These are phyloP conservation scores for Stegostoma tigrinum DNA, from an alignment of 2,113 vertebrate species.

Conservation along the genomic window DNA sequence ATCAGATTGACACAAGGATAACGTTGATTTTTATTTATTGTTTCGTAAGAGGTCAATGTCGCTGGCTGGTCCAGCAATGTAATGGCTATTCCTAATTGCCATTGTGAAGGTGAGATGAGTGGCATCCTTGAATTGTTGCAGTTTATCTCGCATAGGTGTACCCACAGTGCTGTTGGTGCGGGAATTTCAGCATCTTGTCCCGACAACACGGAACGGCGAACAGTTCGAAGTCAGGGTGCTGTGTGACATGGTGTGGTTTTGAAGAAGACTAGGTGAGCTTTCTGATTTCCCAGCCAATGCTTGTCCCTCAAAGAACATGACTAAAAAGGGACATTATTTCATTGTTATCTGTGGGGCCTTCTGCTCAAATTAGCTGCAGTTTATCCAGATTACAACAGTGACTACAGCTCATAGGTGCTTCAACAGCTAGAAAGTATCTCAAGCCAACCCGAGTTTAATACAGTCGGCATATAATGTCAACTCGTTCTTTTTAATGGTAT, in stretches of 20 bases:
- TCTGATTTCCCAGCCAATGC: background rate
- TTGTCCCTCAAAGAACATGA: background rate
- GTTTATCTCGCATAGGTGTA: no score
- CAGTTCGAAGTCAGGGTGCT: no score
- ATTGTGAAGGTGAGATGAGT: no score
- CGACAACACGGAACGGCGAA: no score
- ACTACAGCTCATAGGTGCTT: background rate
- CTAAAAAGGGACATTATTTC: background rate
- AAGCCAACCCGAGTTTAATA: background rate
- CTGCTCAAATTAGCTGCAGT: background rate
- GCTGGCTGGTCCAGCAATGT: no score
- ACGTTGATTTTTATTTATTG: background rate
- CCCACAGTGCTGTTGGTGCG: no score
- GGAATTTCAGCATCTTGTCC: no score
- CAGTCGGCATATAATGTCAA: background rate
- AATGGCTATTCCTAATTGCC: no score
- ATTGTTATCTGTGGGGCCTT: background rate
- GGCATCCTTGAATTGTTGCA: no score
- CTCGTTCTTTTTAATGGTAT: background rate
- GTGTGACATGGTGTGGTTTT: background rate
- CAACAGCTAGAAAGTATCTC: background rate
- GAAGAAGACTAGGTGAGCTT: background rate
- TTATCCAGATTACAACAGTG: background rate
- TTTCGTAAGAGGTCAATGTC: no score
- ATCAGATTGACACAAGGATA: background rate